Conservation (phyloP, 2,797 vertebrate genomes). For the Malurus splendens region DNA sequence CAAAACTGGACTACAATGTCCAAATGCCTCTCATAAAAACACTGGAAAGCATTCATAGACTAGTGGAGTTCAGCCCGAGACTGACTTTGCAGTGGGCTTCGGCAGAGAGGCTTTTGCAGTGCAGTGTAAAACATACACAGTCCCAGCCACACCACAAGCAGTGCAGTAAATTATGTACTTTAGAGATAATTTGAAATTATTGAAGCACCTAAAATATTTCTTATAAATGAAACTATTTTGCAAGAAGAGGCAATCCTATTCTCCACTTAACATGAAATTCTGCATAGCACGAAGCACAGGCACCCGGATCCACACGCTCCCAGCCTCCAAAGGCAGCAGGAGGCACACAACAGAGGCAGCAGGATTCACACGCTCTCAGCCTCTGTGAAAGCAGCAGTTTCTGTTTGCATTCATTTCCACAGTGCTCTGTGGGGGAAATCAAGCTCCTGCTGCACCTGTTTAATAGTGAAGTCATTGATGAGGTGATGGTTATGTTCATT, state of each 20-base stretch:
- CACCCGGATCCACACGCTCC: constrained; percentile 29
- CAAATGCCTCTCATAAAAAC: not conserved
- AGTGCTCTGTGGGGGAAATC: constrained; percentile 49
- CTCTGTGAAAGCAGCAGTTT: constrained; percentile 47
- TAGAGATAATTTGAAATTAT: not conserved
- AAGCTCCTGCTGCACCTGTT: constrained; percentile 80
- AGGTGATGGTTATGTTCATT: constrained; percentile 93
- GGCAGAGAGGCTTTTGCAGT: not conserved
- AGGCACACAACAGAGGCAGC: constrained; percentile 42
- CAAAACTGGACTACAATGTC: not conserved
- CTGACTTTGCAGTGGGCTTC: constrained; percentile 35
- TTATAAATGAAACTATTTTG: not conserved
- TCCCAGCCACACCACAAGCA: not conserved
- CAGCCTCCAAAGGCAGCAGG: constrained; percentile 42
- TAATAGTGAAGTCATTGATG: constrained; percentile 93
- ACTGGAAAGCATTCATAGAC: not conserved
- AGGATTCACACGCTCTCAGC: constrained; percentile 52
- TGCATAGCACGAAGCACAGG: constrained; percentile 45
- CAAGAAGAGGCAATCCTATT: not conserved
- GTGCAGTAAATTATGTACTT: not conserved
- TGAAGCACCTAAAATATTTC: not conserved
- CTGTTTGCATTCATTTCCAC: constrained; percentile 45
- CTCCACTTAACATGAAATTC: not conserved
- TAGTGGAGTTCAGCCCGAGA: not conserved
- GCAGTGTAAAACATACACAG: not conserved